These are phyloP conservation scores for Plectropomus leopardus DNA, from an alignment of 2,113 vertebrate genomes.

Conservation along the genomic window DNA sequence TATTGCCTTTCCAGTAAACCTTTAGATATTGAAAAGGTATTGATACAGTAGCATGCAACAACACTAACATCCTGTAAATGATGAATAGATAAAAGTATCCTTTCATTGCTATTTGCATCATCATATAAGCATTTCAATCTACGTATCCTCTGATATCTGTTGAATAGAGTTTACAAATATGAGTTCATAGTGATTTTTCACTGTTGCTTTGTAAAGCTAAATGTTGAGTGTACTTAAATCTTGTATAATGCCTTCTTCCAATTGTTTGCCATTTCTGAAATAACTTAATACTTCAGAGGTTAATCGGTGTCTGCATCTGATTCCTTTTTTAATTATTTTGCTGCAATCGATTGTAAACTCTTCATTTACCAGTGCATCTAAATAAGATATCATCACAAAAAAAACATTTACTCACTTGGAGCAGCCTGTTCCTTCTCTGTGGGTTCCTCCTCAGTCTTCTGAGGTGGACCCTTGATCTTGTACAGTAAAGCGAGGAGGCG, in stretches of 20 bases:
- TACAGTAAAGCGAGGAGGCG: conserved; percentile 91
- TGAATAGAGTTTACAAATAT: neutral
- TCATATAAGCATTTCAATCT: neutral
- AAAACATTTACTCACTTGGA: conserved; percentile 94
- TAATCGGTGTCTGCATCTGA: neutral
- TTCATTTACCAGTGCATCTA: neutral
- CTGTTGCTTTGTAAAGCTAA: neutral
- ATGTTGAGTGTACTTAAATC: neutral
- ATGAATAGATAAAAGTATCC: too few species aligned
- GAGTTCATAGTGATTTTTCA: neutral
- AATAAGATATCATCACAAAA: neutral
- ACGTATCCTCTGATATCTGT: neutral
- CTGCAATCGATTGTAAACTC: neutral
- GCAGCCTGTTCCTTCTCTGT: conserved; percentile 87
- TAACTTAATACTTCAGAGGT: neutral
- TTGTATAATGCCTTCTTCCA: neutral
- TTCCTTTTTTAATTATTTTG: neutral
- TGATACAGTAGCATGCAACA: neutral
- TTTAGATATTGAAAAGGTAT: neutral
- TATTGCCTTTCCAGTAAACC: neutral
- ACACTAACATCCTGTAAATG: neutral
- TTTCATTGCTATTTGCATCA: neutral
- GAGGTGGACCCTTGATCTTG: conserved; percentile 93
- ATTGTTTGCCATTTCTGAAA: neutral
- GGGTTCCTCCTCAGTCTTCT: conserved; percentile 88